Evolutionary conservation across 2,888 invertebrate genomes (phyloP).

Genomic region (Ophioninae sp.): DNA sequence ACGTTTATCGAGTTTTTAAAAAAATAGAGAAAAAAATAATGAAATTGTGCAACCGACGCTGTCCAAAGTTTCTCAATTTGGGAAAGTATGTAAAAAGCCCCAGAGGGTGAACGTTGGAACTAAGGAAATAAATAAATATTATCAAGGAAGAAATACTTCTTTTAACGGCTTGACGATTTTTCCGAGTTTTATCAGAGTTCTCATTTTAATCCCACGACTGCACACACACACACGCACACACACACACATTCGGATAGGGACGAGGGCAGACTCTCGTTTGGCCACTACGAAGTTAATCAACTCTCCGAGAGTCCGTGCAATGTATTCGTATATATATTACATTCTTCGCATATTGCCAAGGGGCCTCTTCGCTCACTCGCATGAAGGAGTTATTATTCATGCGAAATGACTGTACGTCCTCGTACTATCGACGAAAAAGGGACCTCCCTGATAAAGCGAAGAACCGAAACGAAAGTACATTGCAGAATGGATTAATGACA

Average conservation of each 20-base stretch:
- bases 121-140: too few species aligned
- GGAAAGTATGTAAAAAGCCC: too few species aligned
- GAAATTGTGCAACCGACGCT: too few species aligned
- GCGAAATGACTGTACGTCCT: conserved; percentile 2
- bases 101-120: too few species aligned
- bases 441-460: background rate
- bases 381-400: conserved; percentile 14
- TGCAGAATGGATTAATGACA: background rate
- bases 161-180: conserved; percentile 31
- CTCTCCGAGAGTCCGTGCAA: conserved; percentile 54
- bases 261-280: conserved; percentile 23
- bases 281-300: conserved; percentile 67
- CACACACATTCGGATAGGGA: conserved; percentile 61
- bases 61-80: too few species aligned
- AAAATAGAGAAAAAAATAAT: too few species aligned
- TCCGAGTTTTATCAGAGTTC: conserved; percentile 6
- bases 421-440: background rate
- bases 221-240: conserved; percentile 39
- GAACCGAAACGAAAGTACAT: background rate
- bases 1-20: conserved; percentile 9
- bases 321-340: background rate
- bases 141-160: conserved; percentile 7
- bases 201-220: conserved; percentile 48
- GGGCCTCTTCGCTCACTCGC: conserved; percentile 47
- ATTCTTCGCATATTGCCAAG: conserved; percentile 57